Evolutionary conservation across 2,888 invertebrate genomes (phyloP).

Genomic region (Drosophila incognita): DNA sequence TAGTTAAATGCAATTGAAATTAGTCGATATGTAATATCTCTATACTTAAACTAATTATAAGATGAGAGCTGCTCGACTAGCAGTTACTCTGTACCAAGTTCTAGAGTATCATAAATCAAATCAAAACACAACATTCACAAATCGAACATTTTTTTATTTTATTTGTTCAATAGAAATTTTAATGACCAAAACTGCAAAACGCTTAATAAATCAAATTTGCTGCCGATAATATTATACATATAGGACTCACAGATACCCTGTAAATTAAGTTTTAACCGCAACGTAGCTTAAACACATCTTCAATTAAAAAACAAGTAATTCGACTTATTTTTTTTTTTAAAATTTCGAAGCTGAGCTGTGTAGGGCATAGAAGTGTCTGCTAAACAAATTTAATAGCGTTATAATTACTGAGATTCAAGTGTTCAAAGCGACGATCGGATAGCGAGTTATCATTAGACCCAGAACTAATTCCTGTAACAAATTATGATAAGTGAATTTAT

Average conservation of each 20-base stretch:
- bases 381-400: constrained; percentile 23
- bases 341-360: constrained; percentile 39
- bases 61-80: constrained; percentile 18
- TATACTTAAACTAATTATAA: constrained; percentile 35
- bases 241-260: constrained; percentile 46
- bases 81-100: constrained; percentile 52
- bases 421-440: constrained; percentile 14
- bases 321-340: neutral
- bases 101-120: constrained; percentile 41
- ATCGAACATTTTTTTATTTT: constrained; percentile 25
- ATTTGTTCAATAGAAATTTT: constrained; percentile 32
- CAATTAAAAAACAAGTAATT: constrained; percentile 4
- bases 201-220: constrained; percentile 63
- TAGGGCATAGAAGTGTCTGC: constrained; percentile 19
- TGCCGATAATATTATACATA: constrained; percentile 42
- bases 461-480: constrained; percentile 4
- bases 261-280: constrained; percentile 40
- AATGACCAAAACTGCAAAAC: constrained; percentile 52
- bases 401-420: constrained; percentile 26
- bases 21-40: constrained; percentile 69
- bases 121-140: constrained; percentile 37
- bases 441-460: neutral
- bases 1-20: constrained; percentile 77
- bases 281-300: constrained; percentile 9
- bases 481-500: neutral